Evolutionary conservation across 2,797 vertebrate genomes (phyloP).

Genomic region (Gallinago nigripennis): DNA sequence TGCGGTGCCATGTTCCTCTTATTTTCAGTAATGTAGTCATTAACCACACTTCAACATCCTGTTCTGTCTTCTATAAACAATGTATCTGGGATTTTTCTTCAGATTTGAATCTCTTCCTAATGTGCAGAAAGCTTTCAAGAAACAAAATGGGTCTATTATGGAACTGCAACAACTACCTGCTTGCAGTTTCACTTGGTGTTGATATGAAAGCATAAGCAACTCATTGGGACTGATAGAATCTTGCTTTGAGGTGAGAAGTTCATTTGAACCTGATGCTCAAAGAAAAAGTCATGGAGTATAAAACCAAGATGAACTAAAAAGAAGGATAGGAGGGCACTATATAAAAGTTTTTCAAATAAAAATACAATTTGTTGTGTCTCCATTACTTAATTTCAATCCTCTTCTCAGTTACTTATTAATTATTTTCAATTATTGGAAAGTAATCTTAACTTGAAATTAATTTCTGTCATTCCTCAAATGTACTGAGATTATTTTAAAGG

Average conservation of each 20-base stretch:
- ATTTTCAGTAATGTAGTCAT: not conserved
- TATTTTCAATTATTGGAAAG: not conserved
- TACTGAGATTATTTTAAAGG: not conserved
- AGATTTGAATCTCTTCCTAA: not conserved
- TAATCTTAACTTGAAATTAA: not conserved
- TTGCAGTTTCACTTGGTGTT: not conserved
- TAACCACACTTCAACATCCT: not conserved
- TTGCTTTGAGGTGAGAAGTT: not conserved
- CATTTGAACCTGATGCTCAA: not conserved
- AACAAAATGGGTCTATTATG: not conserved
- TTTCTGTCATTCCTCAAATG: not conserved
- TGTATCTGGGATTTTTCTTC: not conserved
- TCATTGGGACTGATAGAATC: not conserved
- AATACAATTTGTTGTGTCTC: not conserved
- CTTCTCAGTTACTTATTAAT: not conserved
- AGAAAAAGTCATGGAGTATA: not conserved
- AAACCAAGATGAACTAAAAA: not conserved
- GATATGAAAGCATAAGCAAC: not conserved
- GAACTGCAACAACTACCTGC: not conserved
- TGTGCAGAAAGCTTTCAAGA: not conserved
- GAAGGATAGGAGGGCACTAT: not conserved
- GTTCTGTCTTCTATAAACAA: not conserved
- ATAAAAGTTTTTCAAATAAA: not conserved
- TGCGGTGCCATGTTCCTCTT: not conserved
- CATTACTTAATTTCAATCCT: not conserved